A percentile compares a stretch with the other conserved stretches of the same genome.
These are phyloP conservation scores for Grammomys dolichurus DNA, from an alignment of 2,113 vertebrate species.

Conservation along the genomic window DNA sequence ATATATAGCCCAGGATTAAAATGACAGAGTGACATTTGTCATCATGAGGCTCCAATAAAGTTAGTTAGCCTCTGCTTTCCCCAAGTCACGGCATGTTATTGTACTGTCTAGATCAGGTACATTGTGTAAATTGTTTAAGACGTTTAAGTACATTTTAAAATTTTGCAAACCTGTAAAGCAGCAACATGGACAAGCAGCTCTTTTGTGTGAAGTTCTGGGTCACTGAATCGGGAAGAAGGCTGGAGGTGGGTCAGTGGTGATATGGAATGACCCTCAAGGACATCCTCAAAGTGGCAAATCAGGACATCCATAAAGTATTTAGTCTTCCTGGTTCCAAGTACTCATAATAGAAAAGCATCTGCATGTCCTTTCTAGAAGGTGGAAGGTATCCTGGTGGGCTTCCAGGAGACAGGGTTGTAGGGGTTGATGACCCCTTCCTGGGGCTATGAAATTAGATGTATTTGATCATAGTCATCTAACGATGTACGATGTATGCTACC, in stretches of 20 bases:
- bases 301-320: background rate
- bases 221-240: background rate
- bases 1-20: background rate
- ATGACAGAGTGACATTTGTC: background rate
- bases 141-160: background rate
- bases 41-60: background rate
- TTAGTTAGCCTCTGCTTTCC: background rate
- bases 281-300: background rate
- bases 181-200: background rate
- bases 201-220: background rate
- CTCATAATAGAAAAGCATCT: background rate
- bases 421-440: background rate
- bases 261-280: background rate
- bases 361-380: background rate
- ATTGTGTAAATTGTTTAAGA: background rate
- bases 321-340: background rate
- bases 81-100: background rate
- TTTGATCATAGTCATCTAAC: background rate
- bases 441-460: background rate
- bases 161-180: background rate
- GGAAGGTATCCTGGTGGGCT: background rate
- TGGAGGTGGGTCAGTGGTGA: background rate
- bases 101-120: background rate
- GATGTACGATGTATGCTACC: background rate
- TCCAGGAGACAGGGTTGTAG: background rate